Base-by-base conservation (phyloP, 2,797 vertebrate genomes). In the Hyperoplus immaculatus region DNA sequence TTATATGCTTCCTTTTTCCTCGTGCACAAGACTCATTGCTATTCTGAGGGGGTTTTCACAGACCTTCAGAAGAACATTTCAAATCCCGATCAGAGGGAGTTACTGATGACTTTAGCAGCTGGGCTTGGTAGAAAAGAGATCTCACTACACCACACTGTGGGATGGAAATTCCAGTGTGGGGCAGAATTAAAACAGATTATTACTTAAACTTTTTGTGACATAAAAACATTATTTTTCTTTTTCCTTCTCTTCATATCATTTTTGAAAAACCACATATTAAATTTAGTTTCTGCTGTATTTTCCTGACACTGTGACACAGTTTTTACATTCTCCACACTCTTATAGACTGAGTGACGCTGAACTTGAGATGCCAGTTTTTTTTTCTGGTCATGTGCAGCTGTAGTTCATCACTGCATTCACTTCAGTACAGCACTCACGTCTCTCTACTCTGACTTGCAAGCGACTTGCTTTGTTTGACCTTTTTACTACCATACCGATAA, bases 91-190 rank as follows among this genome's bases (percentile, higher is more conserved):
- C 47, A 71, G 49, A 42, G 69, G 29, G 43, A 74, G 36, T 78
- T 21, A 71, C 54, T 72, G 80, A 88, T 83, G 74, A 80, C 65
- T 89, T 84, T 46, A 83, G 78, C 75, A 87, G 78, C 38, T 10
- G 62, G 36, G 54, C 42, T 15, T 75, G 51, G 75, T 78, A 68
- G 81, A 83, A 79, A 77, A 85, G 43, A 75, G 39, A 75, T 78
- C 45, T 53, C 36, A 38, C 58, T 63, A 39, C 69, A 73, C 51
- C 67, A 81, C 77, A 78, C 64, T 67, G 68, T 53, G 76, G 87
- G 72, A 58, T 78, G 79, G 75, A 83, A 87, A 85, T 88, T 64
- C 75, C 67, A 84, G 68, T 6, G 58, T 39, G 66, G 68, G 62
- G 65, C 67, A 29, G 72, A 77, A 92, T 72, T 59, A 80, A 85